Base-by-base conservation (phyloP, 2,113 vertebrate genomes). In the Tyrannus savana region DNA sequence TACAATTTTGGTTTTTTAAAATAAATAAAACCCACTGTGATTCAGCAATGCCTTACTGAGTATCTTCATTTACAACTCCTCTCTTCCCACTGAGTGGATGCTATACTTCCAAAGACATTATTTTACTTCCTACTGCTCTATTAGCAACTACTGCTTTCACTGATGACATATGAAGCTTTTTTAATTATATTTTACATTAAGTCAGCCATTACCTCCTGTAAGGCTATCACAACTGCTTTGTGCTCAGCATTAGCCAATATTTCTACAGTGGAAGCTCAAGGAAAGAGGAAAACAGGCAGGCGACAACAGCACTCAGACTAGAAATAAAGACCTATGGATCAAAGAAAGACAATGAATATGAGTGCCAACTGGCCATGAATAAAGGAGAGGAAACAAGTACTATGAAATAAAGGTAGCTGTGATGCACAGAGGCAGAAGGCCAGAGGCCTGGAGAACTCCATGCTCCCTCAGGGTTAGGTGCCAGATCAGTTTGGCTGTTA, bases 121-220 rank as follows among this genome's bases (percentile, higher is more conserved):
- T 87, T 92, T 86, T 55, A 66, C 56, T 77, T 87, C 84, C 76
- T 52, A 74, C 76, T 63, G 83, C 59, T 96, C 84, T 74, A 56
- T 53, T 91, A 95, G 91, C 71, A 93, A 72, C 33, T 52, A 56
- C 27, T 59, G 71, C 47, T 84, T 95, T 94, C 73, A 47, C 47
- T 89, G 77, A 91, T 78, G 56, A 60, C 19, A 89, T 66, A 82
- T 56, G 59, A 89, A 89, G 56, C 7, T 28, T 55, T 77, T 74
- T 8, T 2, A 82, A 86, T 74, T 89, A 84, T 71, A 91, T 90
- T 86, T 84, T 69, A 84, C 33, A 68, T 84, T 72, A 91, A 90
- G 41, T 59, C 62, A 81, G 77, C 23, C 60, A 56, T 72, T 87
- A 67, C 37, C 59, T 82, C 62, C 71, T 47, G 68, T 74, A 78